phyloP scores from a whole-genome alignment of 2,888 invertebrate genomes.

The Dromius quadrimaculatus region DNA sequence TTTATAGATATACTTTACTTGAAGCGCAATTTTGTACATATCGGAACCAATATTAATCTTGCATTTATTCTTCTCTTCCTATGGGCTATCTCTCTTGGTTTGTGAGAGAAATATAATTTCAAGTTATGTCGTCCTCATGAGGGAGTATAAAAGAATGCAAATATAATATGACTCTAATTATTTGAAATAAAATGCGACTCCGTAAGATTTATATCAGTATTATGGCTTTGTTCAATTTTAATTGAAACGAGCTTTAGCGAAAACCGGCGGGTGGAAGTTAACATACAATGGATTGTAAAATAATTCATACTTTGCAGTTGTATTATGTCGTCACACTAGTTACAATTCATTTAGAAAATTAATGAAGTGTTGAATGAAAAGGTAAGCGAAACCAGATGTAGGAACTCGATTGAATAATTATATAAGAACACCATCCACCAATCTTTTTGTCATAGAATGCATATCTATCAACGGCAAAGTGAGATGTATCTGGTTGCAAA shows the following conservation, averaged over 20 bases:
- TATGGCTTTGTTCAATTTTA: conserved; percentile 35
- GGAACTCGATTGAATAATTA: conserved; percentile 34
- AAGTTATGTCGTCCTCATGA: background rate
- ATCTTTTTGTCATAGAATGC: background rate
- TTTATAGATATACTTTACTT: too few relatives aligned
- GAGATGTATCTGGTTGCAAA: too few relatives aligned
- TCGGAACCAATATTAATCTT: too few relatives aligned
- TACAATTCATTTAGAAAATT: conserved; percentile 40
- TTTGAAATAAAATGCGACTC: conserved; percentile 13
- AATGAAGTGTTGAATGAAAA: conserved; percentile 30
- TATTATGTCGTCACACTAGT: conserved; percentile 35
- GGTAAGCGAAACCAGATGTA: conserved; percentile 25
- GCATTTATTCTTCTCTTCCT: too few relatives aligned
- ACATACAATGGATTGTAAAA: conserved; percentile 35
- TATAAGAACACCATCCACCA: conserved; percentile 1
- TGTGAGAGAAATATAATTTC: conserved; percentile 1
- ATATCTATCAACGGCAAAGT: background rate
- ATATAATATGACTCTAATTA: conserved; percentile 4
- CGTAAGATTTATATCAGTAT: conserved; percentile 25
- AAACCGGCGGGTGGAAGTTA: conserved; percentile 28
- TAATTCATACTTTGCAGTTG: conserved; percentile 23
- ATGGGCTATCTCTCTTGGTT: too few relatives aligned
- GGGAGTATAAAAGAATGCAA: conserved; percentile 1
- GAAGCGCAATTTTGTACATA: too few relatives aligned
- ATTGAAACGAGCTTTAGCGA: conserved; percentile 29